Percentiles rank a stretch among this genome's conserved stretches.
Evolutionary conservation across 2,113 vertebrate species (phyloP).

Genomic region (Podocnemis expansa): DNA sequence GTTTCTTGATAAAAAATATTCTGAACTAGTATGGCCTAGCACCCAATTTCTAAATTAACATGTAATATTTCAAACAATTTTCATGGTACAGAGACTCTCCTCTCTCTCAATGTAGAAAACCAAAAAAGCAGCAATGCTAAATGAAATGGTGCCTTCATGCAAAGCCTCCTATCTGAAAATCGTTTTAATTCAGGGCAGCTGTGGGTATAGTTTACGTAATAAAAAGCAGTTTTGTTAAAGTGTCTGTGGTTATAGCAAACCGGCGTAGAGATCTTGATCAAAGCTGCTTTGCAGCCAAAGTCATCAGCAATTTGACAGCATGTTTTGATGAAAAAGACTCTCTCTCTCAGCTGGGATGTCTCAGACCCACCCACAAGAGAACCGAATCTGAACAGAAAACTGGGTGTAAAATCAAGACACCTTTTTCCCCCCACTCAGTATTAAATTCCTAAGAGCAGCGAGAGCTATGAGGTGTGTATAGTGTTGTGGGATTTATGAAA

Average conservation of each 20-base stretch:
- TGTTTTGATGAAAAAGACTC: constrained; percentile 70
- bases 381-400: constrained; percentile 54
- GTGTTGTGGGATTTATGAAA: background rate
- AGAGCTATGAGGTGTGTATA: background rate
- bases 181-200: constrained; percentile 69
- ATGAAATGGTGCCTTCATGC: constrained; percentile 67
- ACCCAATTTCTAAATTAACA: constrained; percentile 59
- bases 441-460: background rate
- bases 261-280: constrained; percentile 78
- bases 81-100: background rate
- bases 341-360: constrained; percentile 64
- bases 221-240: constrained; percentile 77
- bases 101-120: constrained; percentile 47
- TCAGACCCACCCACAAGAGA: constrained; percentile 73
- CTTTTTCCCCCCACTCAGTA: constrained; percentile 23
- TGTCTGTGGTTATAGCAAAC: constrained; percentile 75
- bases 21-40: constrained; percentile 49
- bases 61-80: constrained; percentile 69
- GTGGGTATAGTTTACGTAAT: constrained; percentile 58
- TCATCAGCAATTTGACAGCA: constrained; percentile 76
- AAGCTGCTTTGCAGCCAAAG: constrained; percentile 77
- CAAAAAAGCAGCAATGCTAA: constrained; percentile 60
- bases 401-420: constrained; percentile 56
- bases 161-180: constrained; percentile 73
- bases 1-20: constrained; percentile 61